Evolutionary conservation across 2,888 invertebrate species (phyloP), one percentile per base, ranked within the genome.

Genomic region (Diloba caeruleocephala): DNA sequence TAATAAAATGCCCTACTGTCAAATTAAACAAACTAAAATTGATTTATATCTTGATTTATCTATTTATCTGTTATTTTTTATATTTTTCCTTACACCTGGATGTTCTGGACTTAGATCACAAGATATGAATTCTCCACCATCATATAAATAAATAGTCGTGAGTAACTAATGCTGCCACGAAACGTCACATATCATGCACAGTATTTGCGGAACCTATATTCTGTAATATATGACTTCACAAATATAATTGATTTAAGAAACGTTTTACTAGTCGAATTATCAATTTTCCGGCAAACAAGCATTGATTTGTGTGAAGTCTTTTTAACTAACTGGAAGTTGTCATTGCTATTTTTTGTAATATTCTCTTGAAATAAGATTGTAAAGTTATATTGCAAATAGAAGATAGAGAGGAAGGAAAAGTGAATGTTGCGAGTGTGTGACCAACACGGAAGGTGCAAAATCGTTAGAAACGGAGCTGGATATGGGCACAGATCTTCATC

Each of bases 111-210:
- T 41, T 3, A 25, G 1, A 13, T 29, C 2, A 8, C 38, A 29
- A 28, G 5, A n/a, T 21, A 28, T 12, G 5, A 34, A 50, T 32
- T 34, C 6, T 23, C 26, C 0, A 9, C 1, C 9, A 5, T 45
- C 19, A 31, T 41, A 25, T 34, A 29, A 36, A 43, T 29, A 39
- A 39, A 39, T 9, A 42, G 10, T 54, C 63, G 50, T 64, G 64
- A 59, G 36, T 1, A 10, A 2, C 12, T 44, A 50, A 64, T 43
- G 7, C 9, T 6, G 9, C 28, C 53, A 26, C 58, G 64, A 63
- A 50, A 52, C 53, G 31, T 43, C 58, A 45, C 15, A 59, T 42
- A 54, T 56, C 21, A 37, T 44, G 36, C 36, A 46, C 5, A 13
- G 29, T 42, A 32, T 42, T 39, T 39, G 15, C 34, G 4, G 45